phyloP scores from a whole-genome alignment of 1,140 invertebrate species.

The Tetramorium parvispinum region DNA sequence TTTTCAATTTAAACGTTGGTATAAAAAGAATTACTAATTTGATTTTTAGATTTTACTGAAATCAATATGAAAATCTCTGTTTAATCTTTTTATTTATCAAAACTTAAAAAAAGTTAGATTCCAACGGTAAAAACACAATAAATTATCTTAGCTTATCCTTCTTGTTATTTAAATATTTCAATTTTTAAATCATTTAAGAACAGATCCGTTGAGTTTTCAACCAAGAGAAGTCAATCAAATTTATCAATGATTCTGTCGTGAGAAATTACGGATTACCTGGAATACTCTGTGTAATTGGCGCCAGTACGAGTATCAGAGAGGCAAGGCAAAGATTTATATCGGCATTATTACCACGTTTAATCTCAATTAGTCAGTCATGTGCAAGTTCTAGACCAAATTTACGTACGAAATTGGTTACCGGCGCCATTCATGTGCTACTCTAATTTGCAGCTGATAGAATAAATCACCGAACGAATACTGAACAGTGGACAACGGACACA shows the following conservation, averaged over 20 bases:
- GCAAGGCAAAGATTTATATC: constrained; percentile 62
- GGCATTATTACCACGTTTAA: constrained; percentile 68
- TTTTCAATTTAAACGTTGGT: background rate
- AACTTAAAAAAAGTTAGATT: background rate
- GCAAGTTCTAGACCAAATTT: constrained; percentile 62
- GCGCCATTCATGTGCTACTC: constrained; percentile 25
- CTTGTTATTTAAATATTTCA: constrained; percentile 2
- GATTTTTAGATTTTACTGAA: background rate
- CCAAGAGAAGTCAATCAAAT: background rate
- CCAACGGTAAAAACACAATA: background rate
- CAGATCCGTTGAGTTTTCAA: background rate
- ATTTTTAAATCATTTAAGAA: background rate
- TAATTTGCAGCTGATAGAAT: constrained; percentile 43
- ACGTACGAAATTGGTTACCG: constrained; percentile 47
- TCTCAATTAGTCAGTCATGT: constrained; percentile 70
- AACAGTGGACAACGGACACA: background rate
- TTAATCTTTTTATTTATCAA: background rate
- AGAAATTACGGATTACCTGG: constrained; percentile 33
- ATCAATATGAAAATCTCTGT: background rate
- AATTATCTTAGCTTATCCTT: background rate
- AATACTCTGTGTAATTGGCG: constrained; percentile 38
- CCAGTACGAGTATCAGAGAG: constrained; percentile 47
- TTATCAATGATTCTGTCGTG: constrained; percentile 28
- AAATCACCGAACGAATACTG: constrained; percentile 39
- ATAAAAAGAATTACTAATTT: background rate